Conservation (phyloP, 1,140 invertebrate species). For the Panonychus citri region DNA sequence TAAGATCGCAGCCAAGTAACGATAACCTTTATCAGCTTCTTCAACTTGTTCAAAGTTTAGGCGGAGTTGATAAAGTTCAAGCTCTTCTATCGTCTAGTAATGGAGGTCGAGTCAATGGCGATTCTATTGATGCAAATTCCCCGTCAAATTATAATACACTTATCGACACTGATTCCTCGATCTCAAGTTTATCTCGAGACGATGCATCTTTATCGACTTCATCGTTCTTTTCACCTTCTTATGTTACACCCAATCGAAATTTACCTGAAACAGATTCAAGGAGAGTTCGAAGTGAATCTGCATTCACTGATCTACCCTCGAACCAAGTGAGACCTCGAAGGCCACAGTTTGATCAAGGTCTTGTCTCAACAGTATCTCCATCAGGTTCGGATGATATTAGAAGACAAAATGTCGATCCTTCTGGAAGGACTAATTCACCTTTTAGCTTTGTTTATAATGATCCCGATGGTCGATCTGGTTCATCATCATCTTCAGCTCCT, state of each 20-base stretch:
- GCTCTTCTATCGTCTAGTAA: conserved; percentile 5
- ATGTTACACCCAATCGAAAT: conserved; percentile 7
- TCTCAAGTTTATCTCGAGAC: neutral
- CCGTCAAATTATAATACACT: neutral
- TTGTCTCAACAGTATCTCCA: neutral
- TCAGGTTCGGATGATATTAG: neutral
- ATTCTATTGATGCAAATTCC: no score
- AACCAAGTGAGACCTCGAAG: conserved; percentile 5
- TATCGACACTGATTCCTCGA: neutral
- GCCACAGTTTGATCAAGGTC: conserved; percentile 6
- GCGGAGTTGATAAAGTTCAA: conserved; percentile 17
- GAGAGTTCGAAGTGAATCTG: neutral
- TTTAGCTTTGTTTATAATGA: conserved; percentile 9
- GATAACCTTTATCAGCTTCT: conserved; percentile 14
- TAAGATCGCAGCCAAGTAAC: neutral
- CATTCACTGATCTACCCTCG: neutral
- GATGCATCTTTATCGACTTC: neutral
- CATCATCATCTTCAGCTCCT: neutral
- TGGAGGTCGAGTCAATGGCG: neutral
- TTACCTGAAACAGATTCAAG: neutral
- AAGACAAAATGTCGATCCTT: neutral
- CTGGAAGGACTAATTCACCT: conserved; percentile 1
- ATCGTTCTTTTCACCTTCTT: conserved; percentile 6
- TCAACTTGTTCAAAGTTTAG: conserved; percentile 15
- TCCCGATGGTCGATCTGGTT: conserved; percentile 1